Conservation (phyloP, 1,140 invertebrate species). For the Portunus trituberculatus region DNA sequence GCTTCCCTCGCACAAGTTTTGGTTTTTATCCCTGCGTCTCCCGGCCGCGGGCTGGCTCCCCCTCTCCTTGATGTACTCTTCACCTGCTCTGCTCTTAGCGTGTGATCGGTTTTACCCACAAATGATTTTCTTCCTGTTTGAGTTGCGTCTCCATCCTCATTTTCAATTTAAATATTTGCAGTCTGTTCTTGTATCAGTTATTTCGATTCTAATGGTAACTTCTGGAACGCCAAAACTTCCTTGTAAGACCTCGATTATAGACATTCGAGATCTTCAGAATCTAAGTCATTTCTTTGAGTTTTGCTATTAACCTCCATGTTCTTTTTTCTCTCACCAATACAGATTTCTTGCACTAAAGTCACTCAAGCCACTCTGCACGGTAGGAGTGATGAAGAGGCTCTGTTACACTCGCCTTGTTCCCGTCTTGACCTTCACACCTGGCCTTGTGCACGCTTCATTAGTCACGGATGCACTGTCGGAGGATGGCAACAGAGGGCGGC, state of each 20-base stretch:
- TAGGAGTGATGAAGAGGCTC: background rate
- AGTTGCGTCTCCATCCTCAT: background rate
- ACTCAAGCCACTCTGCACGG: background rate
- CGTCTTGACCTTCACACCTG: slow-evolving; percentile 2
- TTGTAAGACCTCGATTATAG: background rate
- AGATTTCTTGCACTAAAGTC: background rate
- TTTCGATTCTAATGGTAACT: background rate
- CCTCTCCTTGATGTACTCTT: background rate
- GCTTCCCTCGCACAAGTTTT: background rate
- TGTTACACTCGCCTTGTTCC: background rate
- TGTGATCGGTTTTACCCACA: background rate
- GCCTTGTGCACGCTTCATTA: background rate
- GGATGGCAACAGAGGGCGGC: background rate
- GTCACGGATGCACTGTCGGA: background rate
- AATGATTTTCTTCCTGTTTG: background rate
- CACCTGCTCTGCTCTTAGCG: background rate
- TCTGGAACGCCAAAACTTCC: background rate
- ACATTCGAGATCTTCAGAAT: background rate
- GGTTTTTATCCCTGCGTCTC: background rate
- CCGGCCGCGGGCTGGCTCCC: background rate
- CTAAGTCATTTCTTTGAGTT: background rate
- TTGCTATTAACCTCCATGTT: background rate
- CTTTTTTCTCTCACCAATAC: background rate
- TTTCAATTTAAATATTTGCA: background rate
- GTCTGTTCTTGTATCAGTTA: background rate